Percentiles rank a stretch among this genome's conserved stretches.
Conservation (phyloP, 2,888 invertebrate genomes). For the Dynastes maya region DNA sequence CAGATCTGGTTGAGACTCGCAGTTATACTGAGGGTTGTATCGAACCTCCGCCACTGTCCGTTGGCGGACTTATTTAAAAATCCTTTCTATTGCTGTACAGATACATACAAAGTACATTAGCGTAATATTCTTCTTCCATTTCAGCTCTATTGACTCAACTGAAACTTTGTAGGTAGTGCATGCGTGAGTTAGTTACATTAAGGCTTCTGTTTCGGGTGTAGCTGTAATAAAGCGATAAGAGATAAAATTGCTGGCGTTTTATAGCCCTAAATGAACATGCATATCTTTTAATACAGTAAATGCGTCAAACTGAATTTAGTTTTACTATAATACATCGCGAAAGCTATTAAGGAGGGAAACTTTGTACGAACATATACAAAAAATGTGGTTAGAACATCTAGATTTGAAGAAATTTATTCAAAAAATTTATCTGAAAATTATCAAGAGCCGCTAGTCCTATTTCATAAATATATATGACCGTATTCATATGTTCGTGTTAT, state of each 20-base stretch:
- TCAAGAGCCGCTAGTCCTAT: too few species aligned
- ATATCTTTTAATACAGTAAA: slow-evolving; percentile 19
- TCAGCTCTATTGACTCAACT: neutral
- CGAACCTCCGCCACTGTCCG: too few species aligned
- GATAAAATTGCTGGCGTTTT: slow-evolving; percentile 33
- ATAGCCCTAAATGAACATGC: slow-evolving; percentile 25
- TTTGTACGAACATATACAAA: neutral
- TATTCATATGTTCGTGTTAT: too few species aligned
- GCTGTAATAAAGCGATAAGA: slow-evolving; percentile 30
- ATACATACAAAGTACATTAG: neutral
- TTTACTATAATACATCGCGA: neutral
- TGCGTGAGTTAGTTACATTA: slow-evolving; percentile 32
- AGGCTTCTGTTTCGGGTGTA: slow-evolving; percentile 16
- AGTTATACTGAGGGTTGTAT: too few species aligned
- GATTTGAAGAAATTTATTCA: too few species aligned
- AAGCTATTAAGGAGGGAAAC: neutral
- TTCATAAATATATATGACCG: too few species aligned
- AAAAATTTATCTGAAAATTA: too few species aligned
- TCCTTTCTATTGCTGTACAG: neutral
- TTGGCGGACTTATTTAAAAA: too few species aligned
- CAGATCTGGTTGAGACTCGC: too few species aligned
- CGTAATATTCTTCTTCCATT: neutral
- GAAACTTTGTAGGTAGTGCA: neutral
- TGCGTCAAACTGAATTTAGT: slow-evolving; percentile 26
- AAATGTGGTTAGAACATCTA: neutral